Percentiles rank a stretch among this genome's conserved stretches.
These are phyloP conservation scores for Buathra laborator DNA, from an alignment of 2,888 invertebrate species.

Conservation along the genomic window DNA sequence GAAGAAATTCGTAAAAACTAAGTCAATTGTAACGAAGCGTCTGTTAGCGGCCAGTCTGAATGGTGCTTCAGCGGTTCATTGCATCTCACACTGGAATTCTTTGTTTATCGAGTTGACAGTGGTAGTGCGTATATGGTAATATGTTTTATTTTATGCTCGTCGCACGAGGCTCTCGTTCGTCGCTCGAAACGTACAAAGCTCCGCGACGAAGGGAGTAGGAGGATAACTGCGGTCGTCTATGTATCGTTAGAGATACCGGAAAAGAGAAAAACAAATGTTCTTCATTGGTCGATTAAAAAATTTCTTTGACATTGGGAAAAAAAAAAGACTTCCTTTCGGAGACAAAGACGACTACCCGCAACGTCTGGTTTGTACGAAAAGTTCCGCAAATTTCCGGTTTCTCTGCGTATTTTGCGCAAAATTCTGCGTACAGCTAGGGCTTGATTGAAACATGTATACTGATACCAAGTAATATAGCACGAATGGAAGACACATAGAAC, in stretches of 20 bases:
- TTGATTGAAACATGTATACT: slow-evolving; percentile 13
- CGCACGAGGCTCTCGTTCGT: background rate
- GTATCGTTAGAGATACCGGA: slow-evolving; percentile 12
- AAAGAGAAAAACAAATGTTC: background rate
- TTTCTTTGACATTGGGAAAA: too few species aligned
- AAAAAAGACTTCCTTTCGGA: background rate
- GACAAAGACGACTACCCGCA: slow-evolving; percentile 49
- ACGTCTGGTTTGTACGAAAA: slow-evolving; percentile 51
- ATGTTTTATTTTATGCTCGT: background rate
- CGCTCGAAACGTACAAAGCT: slow-evolving; percentile 13
- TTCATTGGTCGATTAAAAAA: background rate
- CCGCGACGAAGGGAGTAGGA: background rate
- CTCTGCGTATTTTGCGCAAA: too few species aligned
- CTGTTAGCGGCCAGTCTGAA: background rate
- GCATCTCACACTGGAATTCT: slow-evolving; percentile 59
- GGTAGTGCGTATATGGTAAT: slow-evolving; percentile 17
- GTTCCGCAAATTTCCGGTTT: slow-evolving; percentile 30
- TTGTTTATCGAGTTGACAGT: slow-evolving; percentile 63
- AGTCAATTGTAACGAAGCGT: background rate
- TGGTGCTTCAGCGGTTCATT: slow-evolving; percentile 65
- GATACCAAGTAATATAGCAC: slow-evolving; percentile 8
- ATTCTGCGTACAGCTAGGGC: background rate
- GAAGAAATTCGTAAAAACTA: background rate
- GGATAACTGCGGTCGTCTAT: slow-evolving; percentile 9
- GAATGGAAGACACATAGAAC: slow-evolving; percentile 58